Evolutionary conservation across 2,113 vertebrate genomes (phyloP).

Genomic region (Euleptes europaea): DNA sequence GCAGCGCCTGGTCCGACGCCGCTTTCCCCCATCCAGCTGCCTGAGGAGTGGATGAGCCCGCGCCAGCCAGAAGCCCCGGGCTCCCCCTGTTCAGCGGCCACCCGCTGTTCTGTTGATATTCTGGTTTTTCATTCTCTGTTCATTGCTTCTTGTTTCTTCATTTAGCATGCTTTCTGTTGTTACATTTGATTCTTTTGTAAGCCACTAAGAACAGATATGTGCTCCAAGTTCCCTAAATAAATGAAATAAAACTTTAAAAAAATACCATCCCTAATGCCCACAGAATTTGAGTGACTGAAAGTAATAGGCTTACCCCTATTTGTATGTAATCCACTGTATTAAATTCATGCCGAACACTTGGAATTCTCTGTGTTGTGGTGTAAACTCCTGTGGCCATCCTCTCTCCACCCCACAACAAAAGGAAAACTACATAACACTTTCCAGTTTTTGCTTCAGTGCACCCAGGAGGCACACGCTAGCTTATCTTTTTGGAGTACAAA

Average conservation of each 20-base stretch:
- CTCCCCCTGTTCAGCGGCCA: no score
- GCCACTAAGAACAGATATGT: no score
- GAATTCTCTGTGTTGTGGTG: neutral
- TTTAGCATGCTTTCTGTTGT: no score
- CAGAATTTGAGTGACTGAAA: neutral
- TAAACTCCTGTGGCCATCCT: neutral
- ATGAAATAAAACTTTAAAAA: neutral
- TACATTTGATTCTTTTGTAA: no score
- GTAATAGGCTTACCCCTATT: neutral
- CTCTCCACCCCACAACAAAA: neutral
- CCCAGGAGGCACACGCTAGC: neutral
- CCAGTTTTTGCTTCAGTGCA: neutral
- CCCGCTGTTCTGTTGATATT: no score
- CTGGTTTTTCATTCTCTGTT: no score
- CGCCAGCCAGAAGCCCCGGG: no score
- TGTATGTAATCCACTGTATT: neutral
- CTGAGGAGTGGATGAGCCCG: no score
- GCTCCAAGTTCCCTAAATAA: no score
- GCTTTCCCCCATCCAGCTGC: no score
- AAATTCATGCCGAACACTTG: neutral
- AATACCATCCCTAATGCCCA: neutral
- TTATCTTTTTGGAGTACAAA: slow-evolving; percentile 6
- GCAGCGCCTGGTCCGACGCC: no score
- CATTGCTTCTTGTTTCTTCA: no score
- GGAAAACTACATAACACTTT: neutral